Conservation (phyloP, 2,113 vertebrate genomes). For the Antennarius striatus region DNA sequence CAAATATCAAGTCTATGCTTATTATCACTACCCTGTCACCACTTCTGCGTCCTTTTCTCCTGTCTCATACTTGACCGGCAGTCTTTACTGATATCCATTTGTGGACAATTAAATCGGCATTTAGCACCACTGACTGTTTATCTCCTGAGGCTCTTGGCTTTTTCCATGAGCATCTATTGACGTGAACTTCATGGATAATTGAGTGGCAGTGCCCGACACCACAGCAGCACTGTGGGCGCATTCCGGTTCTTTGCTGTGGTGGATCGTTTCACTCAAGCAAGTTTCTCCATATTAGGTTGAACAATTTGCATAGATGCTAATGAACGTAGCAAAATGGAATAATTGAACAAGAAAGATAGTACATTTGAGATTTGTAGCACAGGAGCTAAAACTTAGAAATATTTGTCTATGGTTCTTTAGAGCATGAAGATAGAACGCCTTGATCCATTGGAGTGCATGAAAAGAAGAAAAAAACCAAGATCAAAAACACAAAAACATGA, state of each 20-base stretch:
- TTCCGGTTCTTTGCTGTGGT: neutral
- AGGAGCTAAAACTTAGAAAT: constrained; percentile 1
- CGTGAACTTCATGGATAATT: too few relatives aligned
- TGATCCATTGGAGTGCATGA: constrained; percentile 6
- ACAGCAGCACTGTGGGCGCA: too few relatives aligned
- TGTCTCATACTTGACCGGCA: too few relatives aligned
- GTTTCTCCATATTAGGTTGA: neutral
- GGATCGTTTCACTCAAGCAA: neutral
- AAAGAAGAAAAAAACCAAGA: neutral
- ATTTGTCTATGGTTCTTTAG: constrained; percentile 18
- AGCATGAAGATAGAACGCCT: constrained; percentile 13
- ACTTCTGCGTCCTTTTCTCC: too few relatives aligned
- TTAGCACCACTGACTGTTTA: too few relatives aligned
- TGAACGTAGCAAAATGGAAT: neutral
- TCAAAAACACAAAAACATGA: neutral
- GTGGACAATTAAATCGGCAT: too few relatives aligned
- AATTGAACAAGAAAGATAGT: too few relatives aligned
- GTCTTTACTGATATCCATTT: neutral
- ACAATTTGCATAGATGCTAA: neutral
- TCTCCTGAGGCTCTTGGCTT: too few relatives aligned
- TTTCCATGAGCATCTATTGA: too few relatives aligned
- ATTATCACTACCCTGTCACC: too few relatives aligned
- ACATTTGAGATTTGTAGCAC: neutral
- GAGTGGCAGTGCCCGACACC: too few relatives aligned
- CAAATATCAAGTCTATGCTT: too few relatives aligned